A percentile compares a stretch with the other conserved stretches of the same genome.
Conservation (phyloP, 1,140 invertebrate genomes). For the Trachymyrmex cornetzi region DNA sequence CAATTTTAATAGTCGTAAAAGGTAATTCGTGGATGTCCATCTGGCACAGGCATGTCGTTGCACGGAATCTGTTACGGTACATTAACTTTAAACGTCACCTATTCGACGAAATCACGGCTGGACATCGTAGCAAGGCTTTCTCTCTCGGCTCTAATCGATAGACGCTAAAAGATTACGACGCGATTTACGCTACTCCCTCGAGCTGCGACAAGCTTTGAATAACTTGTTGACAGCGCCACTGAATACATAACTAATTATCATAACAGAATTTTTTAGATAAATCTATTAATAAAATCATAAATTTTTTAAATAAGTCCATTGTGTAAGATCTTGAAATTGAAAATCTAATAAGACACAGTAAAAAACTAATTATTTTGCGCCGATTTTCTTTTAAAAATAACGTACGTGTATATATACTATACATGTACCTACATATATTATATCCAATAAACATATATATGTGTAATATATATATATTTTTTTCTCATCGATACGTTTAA, state of each 20-base stretch:
- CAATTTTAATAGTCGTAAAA: slow-evolving; percentile 71
- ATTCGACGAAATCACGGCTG: slow-evolving; percentile 44
- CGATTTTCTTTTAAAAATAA: not conserved
- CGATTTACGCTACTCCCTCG: slow-evolving; percentile 17
- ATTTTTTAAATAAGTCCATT: not conserved
- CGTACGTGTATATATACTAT: no score
- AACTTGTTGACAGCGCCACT: not conserved
- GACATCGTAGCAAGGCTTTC: slow-evolving; percentile 6
- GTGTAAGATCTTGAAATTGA: not conserved
- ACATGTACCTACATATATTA: no score
- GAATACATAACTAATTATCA: not conserved
- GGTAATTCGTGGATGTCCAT: slow-evolving; percentile 69
- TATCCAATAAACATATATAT: no score
- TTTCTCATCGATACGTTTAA: no score
- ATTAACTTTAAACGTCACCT: slow-evolving; percentile 60
- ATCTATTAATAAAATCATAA: no score
- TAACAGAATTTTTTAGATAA: not conserved
- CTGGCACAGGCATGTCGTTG: slow-evolving; percentile 43
- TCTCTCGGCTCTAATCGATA: slow-evolving; percentile 41
- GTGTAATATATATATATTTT: no score
- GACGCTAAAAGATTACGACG: slow-evolving; percentile 14
- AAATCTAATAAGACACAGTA: not conserved
- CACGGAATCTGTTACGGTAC: slow-evolving; percentile 72
- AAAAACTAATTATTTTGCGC: not conserved
- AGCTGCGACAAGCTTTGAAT: slow-evolving; percentile 19